phyloP scores from a whole-genome alignment of 2,113 vertebrate species.

The Sialia sialis region DNA sequence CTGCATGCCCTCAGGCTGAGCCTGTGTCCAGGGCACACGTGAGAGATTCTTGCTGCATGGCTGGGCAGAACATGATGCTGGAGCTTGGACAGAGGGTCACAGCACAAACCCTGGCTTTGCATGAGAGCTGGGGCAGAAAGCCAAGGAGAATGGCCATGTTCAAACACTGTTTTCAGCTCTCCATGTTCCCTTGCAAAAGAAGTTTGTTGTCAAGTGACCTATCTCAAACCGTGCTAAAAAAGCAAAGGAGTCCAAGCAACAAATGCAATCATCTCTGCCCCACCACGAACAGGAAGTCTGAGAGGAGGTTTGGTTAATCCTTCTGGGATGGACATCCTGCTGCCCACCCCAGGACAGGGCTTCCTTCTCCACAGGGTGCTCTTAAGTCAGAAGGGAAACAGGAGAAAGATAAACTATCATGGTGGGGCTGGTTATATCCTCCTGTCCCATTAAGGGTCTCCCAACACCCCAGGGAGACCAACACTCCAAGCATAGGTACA shows the following conservation, averaged over 20 bases:
- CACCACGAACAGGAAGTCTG: not conserved
- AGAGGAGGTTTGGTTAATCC: not conserved
- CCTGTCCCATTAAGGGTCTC: not conserved
- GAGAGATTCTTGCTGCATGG: not conserved
- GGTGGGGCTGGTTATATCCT: not conserved
- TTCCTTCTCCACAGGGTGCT: not conserved
- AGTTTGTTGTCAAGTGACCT: not conserved
- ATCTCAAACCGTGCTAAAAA: not conserved
- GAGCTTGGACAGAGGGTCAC: fast-evolving
- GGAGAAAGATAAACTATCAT: not conserved
- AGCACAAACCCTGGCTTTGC: not conserved
- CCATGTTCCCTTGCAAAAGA: not conserved
- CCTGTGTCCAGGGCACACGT: not conserved
- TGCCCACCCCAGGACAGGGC: not conserved
- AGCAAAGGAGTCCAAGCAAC: not conserved
- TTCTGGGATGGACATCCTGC: fast-evolving
- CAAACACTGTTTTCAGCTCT: not conserved
- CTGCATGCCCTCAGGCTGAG: not conserved
- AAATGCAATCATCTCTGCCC: fast-evolving
- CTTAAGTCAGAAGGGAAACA: not conserved
- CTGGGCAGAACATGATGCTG: fast-evolving
- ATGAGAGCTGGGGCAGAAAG: fast-evolving
- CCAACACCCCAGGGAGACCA: not conserved
- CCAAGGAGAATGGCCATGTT: not conserved
- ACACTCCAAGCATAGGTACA: not conserved